phyloP scores from a whole-genome alignment of 2,797 vertebrate genomes.

The Malacoctenus gilli region DNA sequence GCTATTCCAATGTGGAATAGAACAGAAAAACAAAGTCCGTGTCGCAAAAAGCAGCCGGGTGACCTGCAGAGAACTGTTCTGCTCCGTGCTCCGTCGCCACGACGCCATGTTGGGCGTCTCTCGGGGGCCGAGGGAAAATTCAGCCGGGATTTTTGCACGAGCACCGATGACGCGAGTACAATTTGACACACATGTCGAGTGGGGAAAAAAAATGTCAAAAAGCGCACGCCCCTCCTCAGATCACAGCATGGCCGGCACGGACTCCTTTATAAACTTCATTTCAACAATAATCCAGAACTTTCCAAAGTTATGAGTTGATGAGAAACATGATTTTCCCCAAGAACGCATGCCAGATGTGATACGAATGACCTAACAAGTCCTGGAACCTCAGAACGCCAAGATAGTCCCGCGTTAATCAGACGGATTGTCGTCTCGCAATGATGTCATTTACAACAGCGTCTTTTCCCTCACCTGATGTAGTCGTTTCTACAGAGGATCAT shows the following conservation, averaged over 20 bases:
- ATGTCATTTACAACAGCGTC: too few species aligned
- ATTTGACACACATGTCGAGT: constrained; percentile 59
- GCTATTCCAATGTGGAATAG: constrained; percentile 43
- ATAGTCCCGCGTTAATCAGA: too few species aligned
- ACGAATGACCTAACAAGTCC: neutral
- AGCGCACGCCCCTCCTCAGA: neutral
- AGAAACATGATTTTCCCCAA: neutral
- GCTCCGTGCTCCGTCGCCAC: constrained; percentile 62
- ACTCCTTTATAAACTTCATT: constrained; percentile 13
- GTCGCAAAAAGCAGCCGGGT: constrained; percentile 39
- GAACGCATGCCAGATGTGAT: constrained; percentile 13
- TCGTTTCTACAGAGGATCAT: constrained; percentile 99
- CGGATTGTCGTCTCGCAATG: too few species aligned
- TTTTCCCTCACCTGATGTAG: constrained; percentile 95
- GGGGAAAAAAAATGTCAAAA: constrained; percentile 1
- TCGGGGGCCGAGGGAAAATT: constrained; percentile 53
- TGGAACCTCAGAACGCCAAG: neutral
- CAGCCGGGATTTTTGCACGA: constrained; percentile 53
- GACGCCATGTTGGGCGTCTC: constrained; percentile 59
- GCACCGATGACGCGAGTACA: constrained; percentile 48
- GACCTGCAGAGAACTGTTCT: constrained; percentile 52
- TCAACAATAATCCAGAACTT: constrained; percentile 23
- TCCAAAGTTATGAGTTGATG: constrained; percentile 4
- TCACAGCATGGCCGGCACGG: constrained; percentile 9
- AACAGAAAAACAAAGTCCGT: constrained; percentile 19